A percentile compares a stretch with the other conserved stretches of the same genome.
Evolutionary conservation across 2,797 vertebrate species (phyloP).

Genomic region (Acrossocheilus wenchowensis): DNA sequence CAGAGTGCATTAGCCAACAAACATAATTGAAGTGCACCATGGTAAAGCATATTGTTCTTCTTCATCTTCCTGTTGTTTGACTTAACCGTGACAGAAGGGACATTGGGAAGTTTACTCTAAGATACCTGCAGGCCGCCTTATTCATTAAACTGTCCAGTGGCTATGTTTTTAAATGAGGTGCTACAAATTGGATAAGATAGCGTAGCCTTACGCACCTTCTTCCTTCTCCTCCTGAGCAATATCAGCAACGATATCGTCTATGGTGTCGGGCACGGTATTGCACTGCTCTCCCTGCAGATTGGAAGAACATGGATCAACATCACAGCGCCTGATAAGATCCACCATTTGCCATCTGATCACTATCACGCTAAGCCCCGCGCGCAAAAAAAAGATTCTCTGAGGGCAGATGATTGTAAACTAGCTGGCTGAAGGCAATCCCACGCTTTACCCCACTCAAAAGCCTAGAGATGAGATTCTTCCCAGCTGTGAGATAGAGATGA

Average conservation of each 20-base stretch:
- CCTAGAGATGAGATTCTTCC: conserved; percentile 42
- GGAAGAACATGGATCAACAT: conserved; percentile 55
- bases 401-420: conserved; percentile 46
- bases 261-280: conserved; percentile 91
- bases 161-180: conserved; percentile 51
- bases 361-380: conserved; percentile 42
- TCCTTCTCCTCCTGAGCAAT: conserved; percentile 90
- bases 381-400: conserved; percentile 14
- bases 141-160: conserved; percentile 57
- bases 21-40: conserved; percentile 32
- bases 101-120: conserved; percentile 42
- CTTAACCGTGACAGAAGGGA: conserved; percentile 39
- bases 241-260: conserved; percentile 95
- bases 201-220: conserved; percentile 79
- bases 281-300: conserved; percentile 91
- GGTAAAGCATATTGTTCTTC: conserved; percentile 25
- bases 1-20: conserved; percentile 29
- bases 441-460: conserved; percentile 37
- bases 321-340: conserved; percentile 45
- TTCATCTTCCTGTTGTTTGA: conserved; percentile 19
- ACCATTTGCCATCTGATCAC: conserved; percentile 54
- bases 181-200: conserved; percentile 55
- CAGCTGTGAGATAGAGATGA: conserved; percentile 44
- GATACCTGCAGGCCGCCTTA: conserved; percentile 30
- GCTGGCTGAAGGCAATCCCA: conserved; percentile 43